These are phyloP conservation scores for Radopholus similis DNA, from an alignment of 1,140 invertebrate species.

Conservation along the genomic window DNA sequence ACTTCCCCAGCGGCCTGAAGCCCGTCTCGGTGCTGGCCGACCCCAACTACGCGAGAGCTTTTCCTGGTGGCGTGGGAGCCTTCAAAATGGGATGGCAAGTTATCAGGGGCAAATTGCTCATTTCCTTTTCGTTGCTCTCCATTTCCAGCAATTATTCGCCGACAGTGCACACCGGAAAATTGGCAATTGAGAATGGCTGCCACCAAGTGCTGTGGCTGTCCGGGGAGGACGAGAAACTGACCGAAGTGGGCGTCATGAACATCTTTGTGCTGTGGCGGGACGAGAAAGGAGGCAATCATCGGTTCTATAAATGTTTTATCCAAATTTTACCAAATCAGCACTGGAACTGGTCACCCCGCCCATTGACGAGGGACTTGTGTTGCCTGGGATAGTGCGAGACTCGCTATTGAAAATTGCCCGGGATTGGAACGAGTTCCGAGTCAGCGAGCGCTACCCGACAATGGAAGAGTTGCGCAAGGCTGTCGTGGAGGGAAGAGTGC, in stretches of 20 bases:
- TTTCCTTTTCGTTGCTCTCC: background rate
- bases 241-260: slow-evolving; percentile 99
- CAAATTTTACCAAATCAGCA: slow-evolving; percentile 66
- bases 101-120: background rate
- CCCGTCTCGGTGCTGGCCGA: slow-evolving; percentile 77
- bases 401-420: slow-evolving; percentile 75
- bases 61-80: slow-evolving; percentile 89
- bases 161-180: slow-evolving; percentile 66
- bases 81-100: slow-evolving; percentile 81
- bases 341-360: slow-evolving; percentile 88
- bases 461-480: slow-evolving; percentile 78
- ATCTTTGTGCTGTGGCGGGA: slow-evolving; percentile 85
- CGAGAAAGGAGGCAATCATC: slow-evolving; percentile 76
- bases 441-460: slow-evolving; percentile 76
- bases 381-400: slow-evolving; percentile 85
- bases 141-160: slow-evolving; percentile 66
- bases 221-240: slow-evolving; percentile 85
- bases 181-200: slow-evolving; percentile 72
- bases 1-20: slow-evolving; percentile 74
- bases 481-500: slow-evolving; percentile 77
- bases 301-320: background rate
- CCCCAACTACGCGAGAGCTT: slow-evolving; percentile 77
- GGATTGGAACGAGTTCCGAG: slow-evolving; percentile 78
- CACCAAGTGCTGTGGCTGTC: slow-evolving; percentile 97
- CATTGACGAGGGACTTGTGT: slow-evolving; percentile 69